phyloP scores from a whole-genome alignment of 35 echinoderm and acorn worm genomes.

The Apostichopus japonicus region DNA sequence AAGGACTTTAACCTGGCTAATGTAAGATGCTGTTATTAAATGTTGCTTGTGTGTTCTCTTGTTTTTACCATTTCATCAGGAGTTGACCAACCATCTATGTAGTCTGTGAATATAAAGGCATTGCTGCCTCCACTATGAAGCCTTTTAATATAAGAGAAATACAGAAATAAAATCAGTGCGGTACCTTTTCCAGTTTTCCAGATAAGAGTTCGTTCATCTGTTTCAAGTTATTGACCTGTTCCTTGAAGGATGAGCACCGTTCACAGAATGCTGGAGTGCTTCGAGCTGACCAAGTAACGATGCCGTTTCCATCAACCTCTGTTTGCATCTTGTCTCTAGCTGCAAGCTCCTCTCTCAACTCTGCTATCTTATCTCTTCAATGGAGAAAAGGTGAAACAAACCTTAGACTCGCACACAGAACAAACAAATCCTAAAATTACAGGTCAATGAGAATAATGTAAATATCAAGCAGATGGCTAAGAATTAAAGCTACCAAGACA shows the following conservation, averaged over 20 bases:
- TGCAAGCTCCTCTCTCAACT: conserved; percentile 80
- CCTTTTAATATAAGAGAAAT: neutral
- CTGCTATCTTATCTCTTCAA: conserved; percentile 84
- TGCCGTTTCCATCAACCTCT: conserved; percentile 11
- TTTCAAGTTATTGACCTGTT: conserved; percentile 82
- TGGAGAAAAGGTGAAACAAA: neutral
- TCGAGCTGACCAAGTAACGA: conserved; percentile 54
- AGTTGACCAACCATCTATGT: too few relatives aligned
- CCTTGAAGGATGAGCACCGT: conserved; percentile 53
- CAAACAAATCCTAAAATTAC: too few relatives aligned
- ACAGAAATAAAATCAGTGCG: neutral
- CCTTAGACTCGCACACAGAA: neutral
- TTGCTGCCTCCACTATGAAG: too few relatives aligned
- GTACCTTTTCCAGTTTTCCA: conserved; percentile 85
- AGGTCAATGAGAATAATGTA: neutral
- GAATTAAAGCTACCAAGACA: too few relatives aligned
- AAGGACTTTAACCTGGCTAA: too few relatives aligned
- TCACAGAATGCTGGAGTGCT: conserved; percentile 72
- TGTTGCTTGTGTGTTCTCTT: too few relatives aligned
- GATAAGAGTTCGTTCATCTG: conserved; percentile 91
- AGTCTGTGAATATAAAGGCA: too few relatives aligned
- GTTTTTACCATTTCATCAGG: too few relatives aligned
- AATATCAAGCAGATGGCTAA: neutral
- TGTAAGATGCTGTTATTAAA: too few relatives aligned
- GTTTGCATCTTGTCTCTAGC: conserved; percentile 43